A percentile compares a stretch with the other conserved stretches of the same genome.
Evolutionary conservation across 2,797 vertebrate species (phyloP).

Genomic region (Poeciliopsis presidionis): DNA sequence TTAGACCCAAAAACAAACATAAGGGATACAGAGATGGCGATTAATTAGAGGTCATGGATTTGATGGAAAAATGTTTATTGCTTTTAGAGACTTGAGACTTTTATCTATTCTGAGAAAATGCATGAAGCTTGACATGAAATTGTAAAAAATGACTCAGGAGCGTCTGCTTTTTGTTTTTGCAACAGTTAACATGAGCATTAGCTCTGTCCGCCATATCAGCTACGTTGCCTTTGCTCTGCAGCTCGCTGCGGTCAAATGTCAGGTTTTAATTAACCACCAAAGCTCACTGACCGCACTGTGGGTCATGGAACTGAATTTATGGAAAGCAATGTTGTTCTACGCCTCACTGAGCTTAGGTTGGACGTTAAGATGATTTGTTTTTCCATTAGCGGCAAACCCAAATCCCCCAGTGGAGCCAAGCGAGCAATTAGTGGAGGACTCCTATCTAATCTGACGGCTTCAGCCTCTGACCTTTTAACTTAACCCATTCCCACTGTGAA

Average conservation of each 20-base stretch:
- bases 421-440: neutral
- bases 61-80: no score
- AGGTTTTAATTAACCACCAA: slow-evolving; percentile 8
- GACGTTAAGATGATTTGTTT: slow-evolving; percentile 2
- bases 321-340: neutral
- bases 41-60: no score
- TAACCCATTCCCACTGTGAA: neutral
- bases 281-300: neutral
- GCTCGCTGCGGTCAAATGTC: neutral
- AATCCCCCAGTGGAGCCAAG: neutral
- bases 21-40: no score
- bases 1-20: no score
- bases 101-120: no score
- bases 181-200: neutral
- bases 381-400: neutral
- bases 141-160: no score
- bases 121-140: no score
- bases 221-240: neutral
- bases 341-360: neutral
- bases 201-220: neutral
- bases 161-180: no score
- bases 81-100: no score
- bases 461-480: neutral
- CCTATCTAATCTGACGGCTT: slow-evolving; percentile 8
- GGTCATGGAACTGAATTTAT: slow-evolving; percentile 1